These are phyloP conservation scores for Grantiella picta DNA, from an alignment of 2,113 vertebrate species.

Conservation along the genomic window DNA sequence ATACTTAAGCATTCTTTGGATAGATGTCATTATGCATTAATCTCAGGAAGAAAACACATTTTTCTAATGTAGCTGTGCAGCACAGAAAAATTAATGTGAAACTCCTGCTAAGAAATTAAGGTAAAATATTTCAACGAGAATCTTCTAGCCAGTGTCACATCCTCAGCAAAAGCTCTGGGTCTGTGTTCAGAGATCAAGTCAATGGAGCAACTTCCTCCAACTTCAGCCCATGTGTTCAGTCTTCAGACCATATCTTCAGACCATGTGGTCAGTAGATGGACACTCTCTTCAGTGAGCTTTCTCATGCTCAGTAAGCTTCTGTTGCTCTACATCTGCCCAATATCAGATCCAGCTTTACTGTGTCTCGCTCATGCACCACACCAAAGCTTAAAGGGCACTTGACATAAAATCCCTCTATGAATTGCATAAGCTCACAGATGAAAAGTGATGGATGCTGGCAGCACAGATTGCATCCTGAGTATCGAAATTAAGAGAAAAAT, in stretches of 20 bases:
- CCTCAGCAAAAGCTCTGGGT: background rate
- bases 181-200: background rate
- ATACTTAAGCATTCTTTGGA: conserved; percentile 70
- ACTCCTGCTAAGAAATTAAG: conserved; percentile 5
- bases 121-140: background rate
- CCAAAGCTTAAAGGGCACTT: background rate
- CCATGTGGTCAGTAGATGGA: background rate
- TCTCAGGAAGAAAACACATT: conserved; percentile 27
- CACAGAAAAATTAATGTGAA: conserved; percentile 29
- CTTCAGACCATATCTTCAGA: no score
- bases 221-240: background rate
- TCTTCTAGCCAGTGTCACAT: background rate
- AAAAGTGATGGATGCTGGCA: background rate
- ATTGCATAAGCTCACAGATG: background rate
- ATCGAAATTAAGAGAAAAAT: background rate
- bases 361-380: background rate
- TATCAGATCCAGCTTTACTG: background rate
- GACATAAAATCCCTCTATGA: background rate
- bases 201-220: background rate
- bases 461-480: background rate
- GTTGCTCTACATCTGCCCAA: background rate
- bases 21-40: conserved; percentile 65
- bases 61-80: conserved; percentile 28
- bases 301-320: background rate
- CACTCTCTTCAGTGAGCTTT: background rate